Conservation (phyloP, 2,797 vertebrate species). For the Sebastes melanostomus region DNA sequence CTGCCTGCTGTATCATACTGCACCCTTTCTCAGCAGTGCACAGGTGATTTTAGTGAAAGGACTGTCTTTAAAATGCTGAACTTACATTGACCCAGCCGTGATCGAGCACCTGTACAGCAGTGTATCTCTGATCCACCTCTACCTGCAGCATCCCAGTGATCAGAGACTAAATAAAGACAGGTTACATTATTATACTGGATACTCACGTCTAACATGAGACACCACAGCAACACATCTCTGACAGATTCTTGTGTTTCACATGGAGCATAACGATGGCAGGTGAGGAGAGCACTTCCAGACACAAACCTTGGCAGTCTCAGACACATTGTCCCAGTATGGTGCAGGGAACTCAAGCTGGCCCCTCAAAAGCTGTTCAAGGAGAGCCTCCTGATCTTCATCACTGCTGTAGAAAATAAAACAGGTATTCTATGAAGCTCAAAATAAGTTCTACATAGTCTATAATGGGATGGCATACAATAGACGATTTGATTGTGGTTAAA, state of each 20-base stretch:
- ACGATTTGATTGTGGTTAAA: neutral
- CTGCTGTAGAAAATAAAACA: slow-evolving; percentile 73
- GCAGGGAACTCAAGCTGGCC: slow-evolving; percentile 92
- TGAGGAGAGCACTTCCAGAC: neutral
- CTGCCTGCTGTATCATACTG: neutral
- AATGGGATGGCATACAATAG: neutral
- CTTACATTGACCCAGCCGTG: slow-evolving; percentile 98
- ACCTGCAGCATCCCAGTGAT: slow-evolving; percentile 95
- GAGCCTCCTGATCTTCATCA: slow-evolving; percentile 91
- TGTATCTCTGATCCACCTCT: slow-evolving; percentile 90
- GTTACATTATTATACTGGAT: neutral
- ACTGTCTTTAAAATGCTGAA: neutral
- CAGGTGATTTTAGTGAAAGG: neutral
- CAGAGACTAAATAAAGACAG: slow-evolving; percentile 83
- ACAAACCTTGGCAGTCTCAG: slow-evolving; percentile 91
- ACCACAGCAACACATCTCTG: neutral
- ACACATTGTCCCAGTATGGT: slow-evolving; percentile 94
- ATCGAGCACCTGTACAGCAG: slow-evolving; percentile 92
- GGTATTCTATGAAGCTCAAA: neutral
- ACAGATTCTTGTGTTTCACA: neutral
- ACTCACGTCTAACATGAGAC: neutral
- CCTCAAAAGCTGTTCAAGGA: slow-evolving; percentile 94
- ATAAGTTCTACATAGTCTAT: neutral
- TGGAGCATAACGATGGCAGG: neutral
- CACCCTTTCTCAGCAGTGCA: neutral